Evolutionary conservation across 2,888 invertebrate genomes (phyloP), one percentile per base, ranked within the genome.

Genomic region (Pantelozetes paolii): DNA sequence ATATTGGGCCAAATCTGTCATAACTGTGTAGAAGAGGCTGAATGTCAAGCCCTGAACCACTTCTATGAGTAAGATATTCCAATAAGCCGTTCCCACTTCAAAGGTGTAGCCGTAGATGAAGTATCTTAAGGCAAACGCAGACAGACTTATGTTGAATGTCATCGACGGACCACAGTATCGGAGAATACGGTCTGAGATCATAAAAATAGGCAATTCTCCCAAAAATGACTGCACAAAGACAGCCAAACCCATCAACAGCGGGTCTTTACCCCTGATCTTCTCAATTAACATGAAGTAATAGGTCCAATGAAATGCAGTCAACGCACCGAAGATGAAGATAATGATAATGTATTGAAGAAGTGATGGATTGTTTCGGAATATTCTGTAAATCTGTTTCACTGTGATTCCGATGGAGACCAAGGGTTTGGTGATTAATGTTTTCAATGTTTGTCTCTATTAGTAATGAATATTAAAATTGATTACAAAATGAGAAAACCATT

Each of bases 11-110:
- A 76, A 28, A 54, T 76, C 50, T n/a, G 78, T 76, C 78, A 78
- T 78, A 1, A 74, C 74, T 15, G 78, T 87, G 80, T 93, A 94
- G 80, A 91, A 91, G 81, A 94, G 86, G 26, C 94, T 94, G 81
- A 91, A 91, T 0, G 94, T 92, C 28, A 94, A 84, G 0, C 95
- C 94, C 82, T 95, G 93, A 11, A 91, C 83, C 76, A 93, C 82
- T 82, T 96, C 96, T 71, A 95, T 87, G 0, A 92, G 89, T 75
- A 96, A 84, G 67, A 90, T 88, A 62, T 71, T 71, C 74, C 74
- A 74, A 85, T 87, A 88, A 0, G 92, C 89, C 82, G 92, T 88
- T 0, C 84, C 59, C 11, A 36, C 13, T 28, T 54, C n/a, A 2
- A 76, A 84, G 72, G 94, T 82, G 72, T 89, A 83, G 1, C 93